phyloP scores from a whole-genome alignment of 2,888 invertebrate species.

The Synanthedon andrenaeformis region DNA sequence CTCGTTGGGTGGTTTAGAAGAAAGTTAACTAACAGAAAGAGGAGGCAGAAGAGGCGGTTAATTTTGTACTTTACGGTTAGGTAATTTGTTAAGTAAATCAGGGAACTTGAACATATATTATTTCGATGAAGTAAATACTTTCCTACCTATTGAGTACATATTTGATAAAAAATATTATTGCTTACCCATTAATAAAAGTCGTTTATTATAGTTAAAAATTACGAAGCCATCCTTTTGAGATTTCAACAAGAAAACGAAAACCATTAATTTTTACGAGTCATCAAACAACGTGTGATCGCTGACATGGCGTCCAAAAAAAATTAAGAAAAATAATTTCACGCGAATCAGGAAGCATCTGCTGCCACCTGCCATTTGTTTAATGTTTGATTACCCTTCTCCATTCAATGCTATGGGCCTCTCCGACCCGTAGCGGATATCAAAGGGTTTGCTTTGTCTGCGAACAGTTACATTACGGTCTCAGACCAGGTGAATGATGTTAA shows the following conservation, averaged over 20 bases:
- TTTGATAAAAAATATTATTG: too few species aligned
- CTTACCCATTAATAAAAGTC: too few species aligned
- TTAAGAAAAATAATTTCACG: constrained; percentile 61
- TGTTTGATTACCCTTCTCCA: constrained; percentile 44
- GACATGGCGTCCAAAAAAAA: constrained; percentile 20
- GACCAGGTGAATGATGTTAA: constrained; percentile 41
- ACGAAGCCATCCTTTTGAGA: too few species aligned
- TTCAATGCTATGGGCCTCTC: constrained; percentile 32
- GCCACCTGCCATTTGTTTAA: constrained; percentile 51
- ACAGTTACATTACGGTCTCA: constrained; percentile 56
- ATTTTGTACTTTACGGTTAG: too few species aligned
- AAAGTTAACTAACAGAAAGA: too few species aligned
- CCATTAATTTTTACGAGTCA: constrained; percentile 64
- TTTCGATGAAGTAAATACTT: too few species aligned
- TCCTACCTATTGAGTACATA: too few species aligned
- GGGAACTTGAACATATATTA: too few species aligned
- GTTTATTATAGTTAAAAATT: too few species aligned
- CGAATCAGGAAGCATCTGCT: constrained; percentile 61
- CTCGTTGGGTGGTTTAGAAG: too few species aligned
- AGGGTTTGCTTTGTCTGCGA: constrained; percentile 50
- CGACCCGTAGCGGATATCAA: constrained; percentile 44
- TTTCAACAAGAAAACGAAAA: constrained; percentile 17
- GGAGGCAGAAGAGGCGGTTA: too few species aligned
- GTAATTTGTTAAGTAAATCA: too few species aligned
- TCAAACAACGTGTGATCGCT: constrained; percentile 14